phyloP scores from a whole-genome alignment of 1,140 invertebrate species.

The Metopolophium dirhodum region DNA sequence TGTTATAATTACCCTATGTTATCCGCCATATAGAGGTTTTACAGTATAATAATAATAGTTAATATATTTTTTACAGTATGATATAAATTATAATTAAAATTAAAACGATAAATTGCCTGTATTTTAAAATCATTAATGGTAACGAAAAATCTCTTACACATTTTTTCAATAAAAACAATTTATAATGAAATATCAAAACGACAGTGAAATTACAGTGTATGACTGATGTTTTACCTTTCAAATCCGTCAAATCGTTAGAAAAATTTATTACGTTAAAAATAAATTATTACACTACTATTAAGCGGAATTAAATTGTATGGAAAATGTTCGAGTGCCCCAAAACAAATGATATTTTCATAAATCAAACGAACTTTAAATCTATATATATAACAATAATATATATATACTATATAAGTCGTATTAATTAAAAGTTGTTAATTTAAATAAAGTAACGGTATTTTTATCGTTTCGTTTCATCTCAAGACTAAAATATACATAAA shows the following conservation, averaged over 20 bases:
- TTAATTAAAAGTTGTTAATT: slow-evolving; percentile 9
- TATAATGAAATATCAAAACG: too few relatives aligned
- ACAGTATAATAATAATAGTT: too few relatives aligned
- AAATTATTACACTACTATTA: background rate
- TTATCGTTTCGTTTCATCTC: background rate
- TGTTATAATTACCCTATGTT: too few relatives aligned
- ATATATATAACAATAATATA: background rate
- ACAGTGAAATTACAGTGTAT: too few relatives aligned
- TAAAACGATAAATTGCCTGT: too few relatives aligned
- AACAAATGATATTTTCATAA: background rate
- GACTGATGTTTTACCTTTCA: background rate
- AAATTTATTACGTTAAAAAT: background rate
- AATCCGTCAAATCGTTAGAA: background rate
- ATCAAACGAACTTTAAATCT: background rate
- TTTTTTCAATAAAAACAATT: too few relatives aligned
- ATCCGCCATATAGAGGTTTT: too few relatives aligned
- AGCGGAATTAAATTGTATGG: background rate
- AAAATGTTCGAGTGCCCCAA: background rate
- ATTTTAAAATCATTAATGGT: too few relatives aligned
- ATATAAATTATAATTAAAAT: too few relatives aligned
- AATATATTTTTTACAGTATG: too few relatives aligned
- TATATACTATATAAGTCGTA: background rate
- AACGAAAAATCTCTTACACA: too few relatives aligned
- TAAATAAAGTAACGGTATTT: background rate
- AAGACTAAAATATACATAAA: background rate